Conservation (phyloP, 30 jellyfish, hydroid and myxozoan species). For the Cassiopea andromeda region DNA sequence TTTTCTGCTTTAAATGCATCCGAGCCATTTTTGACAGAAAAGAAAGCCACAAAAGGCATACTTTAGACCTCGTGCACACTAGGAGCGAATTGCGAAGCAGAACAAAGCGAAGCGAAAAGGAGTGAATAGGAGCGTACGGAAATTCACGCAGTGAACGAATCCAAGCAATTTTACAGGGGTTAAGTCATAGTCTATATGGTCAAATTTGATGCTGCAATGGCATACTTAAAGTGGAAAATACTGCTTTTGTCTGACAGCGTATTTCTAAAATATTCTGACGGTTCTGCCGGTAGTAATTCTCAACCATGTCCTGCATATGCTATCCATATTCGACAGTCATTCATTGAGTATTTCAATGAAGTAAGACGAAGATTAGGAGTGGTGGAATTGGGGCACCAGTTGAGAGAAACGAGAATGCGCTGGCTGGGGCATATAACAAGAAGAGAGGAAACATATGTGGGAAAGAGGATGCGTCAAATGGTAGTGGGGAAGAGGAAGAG, state of each 20-base stretch:
- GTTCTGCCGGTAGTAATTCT: slow-evolving; percentile 18
- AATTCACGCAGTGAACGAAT: neutral
- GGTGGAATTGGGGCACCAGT: no score
- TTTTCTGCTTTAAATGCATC: no score
- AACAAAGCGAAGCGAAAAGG: slow-evolving; percentile 6
- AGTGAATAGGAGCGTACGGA: neutral
- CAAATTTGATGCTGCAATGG: slow-evolving; percentile 1
- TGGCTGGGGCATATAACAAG: no score
- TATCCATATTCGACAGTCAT: slow-evolving; percentile 39
- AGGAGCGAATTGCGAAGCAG: slow-evolving; percentile 11
- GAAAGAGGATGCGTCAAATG: no score
- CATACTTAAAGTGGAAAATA: slow-evolving; percentile 8
- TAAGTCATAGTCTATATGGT: neutral
- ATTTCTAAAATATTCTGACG: slow-evolving; percentile 4
- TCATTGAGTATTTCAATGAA: slow-evolving; percentile 35
- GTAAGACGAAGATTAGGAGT: no score
- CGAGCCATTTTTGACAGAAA: no score
- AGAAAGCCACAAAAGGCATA: no score
- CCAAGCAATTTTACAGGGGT: slow-evolving; percentile 9
- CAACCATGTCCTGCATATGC: slow-evolving; percentile 25
- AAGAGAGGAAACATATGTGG: no score
- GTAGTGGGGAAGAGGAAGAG: no score
- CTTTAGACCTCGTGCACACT: slow-evolving; percentile 37
- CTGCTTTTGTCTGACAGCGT: slow-evolving; percentile 11
- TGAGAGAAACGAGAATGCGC: no score